Conservation (phyloP, 1,140 invertebrate genomes). For the Uloborus diversus region DNA sequence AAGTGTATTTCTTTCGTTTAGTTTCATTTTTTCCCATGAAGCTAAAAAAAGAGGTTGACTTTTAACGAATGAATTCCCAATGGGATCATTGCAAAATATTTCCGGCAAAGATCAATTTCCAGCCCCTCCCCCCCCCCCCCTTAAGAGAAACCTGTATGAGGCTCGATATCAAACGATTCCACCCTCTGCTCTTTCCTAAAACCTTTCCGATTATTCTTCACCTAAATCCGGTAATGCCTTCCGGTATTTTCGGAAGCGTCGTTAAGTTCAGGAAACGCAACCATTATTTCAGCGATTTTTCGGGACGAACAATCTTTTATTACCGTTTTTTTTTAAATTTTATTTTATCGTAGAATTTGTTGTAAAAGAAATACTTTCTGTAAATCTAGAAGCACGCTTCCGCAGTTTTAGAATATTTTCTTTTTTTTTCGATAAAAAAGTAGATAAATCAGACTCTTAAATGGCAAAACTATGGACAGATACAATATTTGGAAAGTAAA, state of each 20-base stretch:
- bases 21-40: no score
- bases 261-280: conserved; percentile 44
- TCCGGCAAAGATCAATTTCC: conserved; percentile 46
- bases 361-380: no score
- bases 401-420: no score
- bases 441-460: no score
- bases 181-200: not conserved
- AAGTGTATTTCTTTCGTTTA: no score
- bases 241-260: conserved; percentile 49
- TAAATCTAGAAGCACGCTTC: no score
- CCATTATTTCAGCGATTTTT: conserved; percentile 18
- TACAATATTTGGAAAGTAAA: no score
- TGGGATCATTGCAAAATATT: conserved; percentile 38
- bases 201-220: conserved; percentile 41
- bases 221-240: conserved; percentile 50
- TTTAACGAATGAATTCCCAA: conserved; percentile 33
- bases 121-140: not conserved
- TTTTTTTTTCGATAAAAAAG: no score
- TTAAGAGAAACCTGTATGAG: not conserved
- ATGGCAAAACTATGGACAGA: no score
- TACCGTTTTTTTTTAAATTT: not conserved
- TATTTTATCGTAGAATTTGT: not conserved
- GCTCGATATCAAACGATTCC: conserved; percentile 28
- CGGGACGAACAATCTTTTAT: not conserved
- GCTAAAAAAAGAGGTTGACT: conserved; percentile 1